Evolutionary conservation across 2,797 vertebrate genomes (phyloP).

Genomic region (Phoebastria nigripes): DNA sequence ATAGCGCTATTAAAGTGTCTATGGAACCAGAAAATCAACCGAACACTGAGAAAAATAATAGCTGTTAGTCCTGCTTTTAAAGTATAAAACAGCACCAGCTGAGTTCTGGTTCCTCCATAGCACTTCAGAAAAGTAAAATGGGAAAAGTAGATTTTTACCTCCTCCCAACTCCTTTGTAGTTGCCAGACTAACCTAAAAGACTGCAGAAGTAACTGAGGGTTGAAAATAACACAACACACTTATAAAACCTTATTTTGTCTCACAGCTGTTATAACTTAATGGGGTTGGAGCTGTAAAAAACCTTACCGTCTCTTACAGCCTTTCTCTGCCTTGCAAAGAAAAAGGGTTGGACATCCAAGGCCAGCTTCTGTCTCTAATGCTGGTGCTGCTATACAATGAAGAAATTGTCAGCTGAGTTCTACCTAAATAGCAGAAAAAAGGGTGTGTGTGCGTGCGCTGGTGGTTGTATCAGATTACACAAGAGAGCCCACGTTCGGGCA

Average conservation of each 20-base stretch:
- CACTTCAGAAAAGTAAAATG: accelerated
- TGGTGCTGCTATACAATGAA: neutral
- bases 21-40: neutral
- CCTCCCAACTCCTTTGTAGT: neutral
- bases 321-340: neutral
- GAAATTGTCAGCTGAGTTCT: neutral
- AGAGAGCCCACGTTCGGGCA: neutral
- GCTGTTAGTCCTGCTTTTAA: neutral
- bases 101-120: neutral
- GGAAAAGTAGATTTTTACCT: neutral
- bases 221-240: neutral
- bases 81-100: neutral
- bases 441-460: neutral
- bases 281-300: neutral
- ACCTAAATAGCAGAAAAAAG: neutral
- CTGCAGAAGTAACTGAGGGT: neutral
- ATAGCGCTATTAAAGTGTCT: neutral
- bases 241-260: neutral
- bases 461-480: neutral
- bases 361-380: neutral
- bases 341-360: neutral
- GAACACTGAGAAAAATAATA: neutral
- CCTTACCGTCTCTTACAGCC: conserved; percentile 9
- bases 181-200: neutral
- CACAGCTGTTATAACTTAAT: neutral